Evolutionary conservation across 2,113 vertebrate genomes (phyloP).

Genomic region (Acanthisitta chloris): DNA sequence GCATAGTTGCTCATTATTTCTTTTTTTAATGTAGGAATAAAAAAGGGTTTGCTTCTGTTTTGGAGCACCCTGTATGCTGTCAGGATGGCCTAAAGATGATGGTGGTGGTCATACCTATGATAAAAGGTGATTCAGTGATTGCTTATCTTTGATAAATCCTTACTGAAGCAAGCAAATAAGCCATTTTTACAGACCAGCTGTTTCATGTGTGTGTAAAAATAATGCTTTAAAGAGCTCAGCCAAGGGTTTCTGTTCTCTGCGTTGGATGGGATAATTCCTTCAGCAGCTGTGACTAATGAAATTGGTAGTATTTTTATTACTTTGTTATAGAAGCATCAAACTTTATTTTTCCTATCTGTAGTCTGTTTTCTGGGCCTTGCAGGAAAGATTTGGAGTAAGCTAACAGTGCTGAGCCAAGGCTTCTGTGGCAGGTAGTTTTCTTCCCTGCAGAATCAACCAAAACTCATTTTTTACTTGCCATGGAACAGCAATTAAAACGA

Average conservation of each 20-base stretch:
- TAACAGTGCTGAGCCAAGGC: background rate
- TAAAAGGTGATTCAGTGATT: background rate
- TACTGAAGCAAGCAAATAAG: background rate
- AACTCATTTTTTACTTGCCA: background rate
- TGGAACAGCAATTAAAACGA: background rate
- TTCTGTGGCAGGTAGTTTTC: background rate
- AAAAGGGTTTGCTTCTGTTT: background rate
- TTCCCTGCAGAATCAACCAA: background rate
- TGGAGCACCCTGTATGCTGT: background rate
- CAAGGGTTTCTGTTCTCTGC: background rate
- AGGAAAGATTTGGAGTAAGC: background rate
- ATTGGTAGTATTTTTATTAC: background rate
- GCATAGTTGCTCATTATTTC: background rate
- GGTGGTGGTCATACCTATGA: background rate
- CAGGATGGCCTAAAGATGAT: background rate
- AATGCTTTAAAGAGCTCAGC: background rate
- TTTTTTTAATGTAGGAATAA: background rate
- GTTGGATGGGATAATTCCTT: background rate
- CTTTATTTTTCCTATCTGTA: background rate
- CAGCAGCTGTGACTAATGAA: background rate
- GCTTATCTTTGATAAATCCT: background rate
- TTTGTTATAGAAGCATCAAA: background rate
- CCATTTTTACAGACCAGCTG: background rate
- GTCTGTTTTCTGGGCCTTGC: background rate
- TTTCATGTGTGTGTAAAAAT: background rate